A percentile compares a stretch with the other conserved stretches of the same genome.
Evolutionary conservation across 1,140 invertebrate genomes (phyloP).

Genomic region (Cyclina sinensis): DNA sequence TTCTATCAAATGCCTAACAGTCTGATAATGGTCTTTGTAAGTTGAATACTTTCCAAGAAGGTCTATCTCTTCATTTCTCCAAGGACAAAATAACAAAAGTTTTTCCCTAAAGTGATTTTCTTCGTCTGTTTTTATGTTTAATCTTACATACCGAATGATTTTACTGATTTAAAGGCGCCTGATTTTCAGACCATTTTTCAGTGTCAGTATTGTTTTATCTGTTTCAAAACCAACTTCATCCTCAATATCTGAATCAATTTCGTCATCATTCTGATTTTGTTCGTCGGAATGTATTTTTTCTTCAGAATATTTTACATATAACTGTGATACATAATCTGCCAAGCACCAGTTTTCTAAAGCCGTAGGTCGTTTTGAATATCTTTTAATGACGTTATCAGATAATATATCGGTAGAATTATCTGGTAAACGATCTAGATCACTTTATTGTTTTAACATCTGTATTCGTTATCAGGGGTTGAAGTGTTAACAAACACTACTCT

Average conservation of each 20-base stretch:
- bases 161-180: background rate
- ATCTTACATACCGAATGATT: conserved; percentile 60
- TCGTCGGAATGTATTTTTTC: background rate
- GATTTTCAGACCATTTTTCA: background rate
- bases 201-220: background rate
- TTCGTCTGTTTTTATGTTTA: background rate
- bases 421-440: too few relatives aligned
- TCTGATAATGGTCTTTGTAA: background rate
- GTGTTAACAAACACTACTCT: conserved; percentile 26
- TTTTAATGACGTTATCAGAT: too few relatives aligned
- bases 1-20: background rate
- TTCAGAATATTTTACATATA: background rate
- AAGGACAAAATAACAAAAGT: background rate
- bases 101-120: conserved; percentile 65
- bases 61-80: background rate
- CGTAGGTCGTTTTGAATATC: too few relatives aligned
- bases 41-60: background rate
- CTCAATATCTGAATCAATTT: too few relatives aligned
- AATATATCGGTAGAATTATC: too few relatives aligned
- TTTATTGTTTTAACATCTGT: too few relatives aligned
- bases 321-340: too few relatives aligned
- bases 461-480: background rate
- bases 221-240: too few relatives aligned
- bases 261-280: conserved; percentile 21
- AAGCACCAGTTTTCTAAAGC: too few relatives aligned